Percentiles rank a stretch among this genome's conserved stretches.
Evolutionary conservation across 2,888 invertebrate genomes (phyloP).

Genomic region (Muscina levida): DNA sequence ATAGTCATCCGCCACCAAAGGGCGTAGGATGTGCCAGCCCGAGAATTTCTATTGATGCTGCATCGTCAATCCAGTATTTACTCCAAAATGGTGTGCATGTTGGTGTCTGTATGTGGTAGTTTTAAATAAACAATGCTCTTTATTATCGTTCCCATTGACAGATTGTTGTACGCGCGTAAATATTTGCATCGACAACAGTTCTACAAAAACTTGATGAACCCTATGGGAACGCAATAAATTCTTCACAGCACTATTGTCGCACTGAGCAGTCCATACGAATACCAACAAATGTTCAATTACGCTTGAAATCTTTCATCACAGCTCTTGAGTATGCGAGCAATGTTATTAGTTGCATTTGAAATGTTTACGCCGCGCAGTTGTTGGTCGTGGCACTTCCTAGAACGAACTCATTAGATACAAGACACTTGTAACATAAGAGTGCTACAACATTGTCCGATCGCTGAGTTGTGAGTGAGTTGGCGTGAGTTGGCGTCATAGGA

Average conservation of each 20-base stretch:
- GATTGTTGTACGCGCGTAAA: slow-evolving; percentile 46
- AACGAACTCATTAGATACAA: slow-evolving; percentile 39
- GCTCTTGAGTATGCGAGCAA: slow-evolving; percentile 9
- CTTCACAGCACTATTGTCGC: slow-evolving; percentile 17
- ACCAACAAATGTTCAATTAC: slow-evolving; percentile 25
- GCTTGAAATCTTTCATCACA: slow-evolving; percentile 2
- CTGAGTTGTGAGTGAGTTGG: too few species aligned
- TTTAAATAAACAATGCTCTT: slow-evolving; percentile 53
- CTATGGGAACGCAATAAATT: slow-evolving; percentile 32
- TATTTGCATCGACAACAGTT: slow-evolving; percentile 55
- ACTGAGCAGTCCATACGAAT: neutral
- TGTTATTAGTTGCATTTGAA: neutral
- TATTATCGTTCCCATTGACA: slow-evolving; percentile 44
- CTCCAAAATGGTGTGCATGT: slow-evolving; percentile 5
- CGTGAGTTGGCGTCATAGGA: too few species aligned
- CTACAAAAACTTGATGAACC: slow-evolving; percentile 13
- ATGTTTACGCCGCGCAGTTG: too few species aligned
- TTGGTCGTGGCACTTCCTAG: neutral
- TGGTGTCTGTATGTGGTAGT: slow-evolving; percentile 1
- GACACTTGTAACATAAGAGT: slow-evolving; percentile 34
- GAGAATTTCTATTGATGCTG: slow-evolving; percentile 21
- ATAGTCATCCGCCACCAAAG: slow-evolving; percentile 19
- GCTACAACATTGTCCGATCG: slow-evolving; percentile 18
- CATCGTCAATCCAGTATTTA: slow-evolving; percentile 29
- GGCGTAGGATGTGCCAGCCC: neutral